Evolutionary conservation across 2,113 vertebrate genomes (phyloP).

Genomic region (Dolichallabes microphthalmus): DNA sequence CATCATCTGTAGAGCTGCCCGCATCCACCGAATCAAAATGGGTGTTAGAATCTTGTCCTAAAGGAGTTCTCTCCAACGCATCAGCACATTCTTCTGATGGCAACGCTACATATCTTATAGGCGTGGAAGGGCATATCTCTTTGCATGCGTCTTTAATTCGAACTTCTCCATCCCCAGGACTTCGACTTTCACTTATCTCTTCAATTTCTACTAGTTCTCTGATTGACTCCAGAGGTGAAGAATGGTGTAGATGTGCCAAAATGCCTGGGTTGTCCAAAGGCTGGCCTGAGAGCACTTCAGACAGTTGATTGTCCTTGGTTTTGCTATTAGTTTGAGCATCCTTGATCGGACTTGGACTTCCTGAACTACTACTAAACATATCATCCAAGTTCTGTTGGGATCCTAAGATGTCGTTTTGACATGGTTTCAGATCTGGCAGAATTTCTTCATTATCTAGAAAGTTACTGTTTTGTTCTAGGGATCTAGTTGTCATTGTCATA

Average conservation of each 20-base stretch:
- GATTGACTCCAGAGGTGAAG: slow-evolving; percentile 52
- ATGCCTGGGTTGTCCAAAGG: slow-evolving; percentile 31
- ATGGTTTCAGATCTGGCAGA: background rate
- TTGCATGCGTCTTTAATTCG: background rate
- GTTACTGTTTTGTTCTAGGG: background rate
- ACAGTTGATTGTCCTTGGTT: background rate
- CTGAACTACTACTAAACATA: slow-evolving; percentile 32
- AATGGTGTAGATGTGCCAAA: slow-evolving; percentile 28
- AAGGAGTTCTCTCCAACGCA: background rate
- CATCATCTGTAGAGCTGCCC: slow-evolving; percentile 15
- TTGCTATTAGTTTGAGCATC: background rate
- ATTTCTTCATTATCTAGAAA: slow-evolving; percentile 18
- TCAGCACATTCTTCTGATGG: background rate
- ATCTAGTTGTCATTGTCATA: slow-evolving; percentile 29
- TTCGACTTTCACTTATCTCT: slow-evolving; percentile 26
- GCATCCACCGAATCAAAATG: slow-evolving; percentile 12
- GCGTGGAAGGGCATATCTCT: background rate
- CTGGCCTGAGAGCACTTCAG: background rate
- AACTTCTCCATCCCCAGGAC: slow-evolving; percentile 37
- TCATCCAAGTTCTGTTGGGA: slow-evolving; percentile 19
- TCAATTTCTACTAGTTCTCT: slow-evolving; percentile 51
- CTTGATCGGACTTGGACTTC: slow-evolving; percentile 22
- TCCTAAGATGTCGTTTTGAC: background rate
- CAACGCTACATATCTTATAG: background rate
- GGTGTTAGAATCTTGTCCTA: background rate